Conservation (phyloP, 2,113 vertebrate genomes). For the Ailurus styani region DNA sequence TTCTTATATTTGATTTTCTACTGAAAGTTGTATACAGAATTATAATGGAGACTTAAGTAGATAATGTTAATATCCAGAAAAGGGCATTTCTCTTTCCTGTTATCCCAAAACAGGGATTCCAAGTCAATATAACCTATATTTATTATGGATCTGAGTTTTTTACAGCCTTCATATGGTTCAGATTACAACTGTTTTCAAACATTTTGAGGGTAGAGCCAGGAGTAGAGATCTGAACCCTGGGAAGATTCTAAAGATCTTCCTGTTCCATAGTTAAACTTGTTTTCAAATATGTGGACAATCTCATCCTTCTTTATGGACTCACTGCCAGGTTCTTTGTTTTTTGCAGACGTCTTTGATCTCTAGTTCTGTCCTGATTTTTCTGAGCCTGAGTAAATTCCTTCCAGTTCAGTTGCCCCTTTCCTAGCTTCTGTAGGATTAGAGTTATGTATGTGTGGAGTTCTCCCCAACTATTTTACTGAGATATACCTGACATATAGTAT, state of each 20-base stretch:
- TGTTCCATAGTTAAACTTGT: not conserved
- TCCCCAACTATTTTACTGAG: not conserved
- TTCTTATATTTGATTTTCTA: not conserved
- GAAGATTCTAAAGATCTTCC: not conserved
- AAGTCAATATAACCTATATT: not conserved
- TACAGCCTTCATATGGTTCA: not conserved
- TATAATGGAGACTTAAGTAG: not conserved
- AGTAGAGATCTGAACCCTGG: not conserved
- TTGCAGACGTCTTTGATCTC: not conserved
- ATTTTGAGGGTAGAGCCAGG: not conserved
- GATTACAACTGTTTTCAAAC: not conserved
- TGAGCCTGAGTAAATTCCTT: not conserved
- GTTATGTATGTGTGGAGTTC: fast-evolving
- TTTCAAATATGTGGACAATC: not conserved
- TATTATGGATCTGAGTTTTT: not conserved
- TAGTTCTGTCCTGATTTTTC: not conserved
- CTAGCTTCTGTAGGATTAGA: not conserved
- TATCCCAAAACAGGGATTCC: not conserved
- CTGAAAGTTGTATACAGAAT: not conserved
- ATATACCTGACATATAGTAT: not conserved
- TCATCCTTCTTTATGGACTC: not conserved
- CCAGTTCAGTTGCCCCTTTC: not conserved
- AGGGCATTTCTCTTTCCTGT: not conserved
- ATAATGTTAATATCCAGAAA: not conserved
- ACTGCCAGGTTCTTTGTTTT: not conserved